Evolutionary conservation across 1,140 invertebrate species (phyloP), one percentile per base, ranked within the genome.

Genomic region (Prorops nasuta): DNA sequence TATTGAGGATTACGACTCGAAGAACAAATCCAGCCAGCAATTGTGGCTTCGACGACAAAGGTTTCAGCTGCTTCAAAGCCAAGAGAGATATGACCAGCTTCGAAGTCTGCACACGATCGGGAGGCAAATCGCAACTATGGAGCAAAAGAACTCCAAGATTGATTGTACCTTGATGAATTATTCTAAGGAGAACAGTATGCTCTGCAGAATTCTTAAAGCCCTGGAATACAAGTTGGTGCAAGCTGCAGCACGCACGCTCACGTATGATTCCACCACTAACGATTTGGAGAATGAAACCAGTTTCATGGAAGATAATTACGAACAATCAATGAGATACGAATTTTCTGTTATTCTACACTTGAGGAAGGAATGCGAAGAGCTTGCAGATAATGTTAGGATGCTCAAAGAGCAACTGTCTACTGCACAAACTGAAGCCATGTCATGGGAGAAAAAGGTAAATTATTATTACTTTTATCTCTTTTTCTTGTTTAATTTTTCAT

Each of bases 401-500:
- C 58, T 88, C 1, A 82, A 82, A 16, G 80, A 83, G 49, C 76
- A 84, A 36, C 67, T 91, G 2, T 73, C 84, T 37, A 78, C 81
- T 24, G 67, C 80, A 22, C 86, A 90, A 63, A 78, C 82, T 28
- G 85, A 91, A 69, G 80, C 81, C 31, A 72, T 91, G 7, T 84
- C 85, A 3, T 92, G 89, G 89, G 86, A 91, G 58, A 87, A 89
- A 60, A 90, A 91, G 74, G 81, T 84, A 49, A 66, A 21, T 56
- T 28, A 19, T 36, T 28, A 8, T 16, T 35, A 37, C 15, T 51
- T 21, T 28, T 19, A 44, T 40, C 20, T 36, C 39, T 40, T 18
- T 15, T 17, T 14, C 32, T 51, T 43, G 18, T 32, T 45, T 14
- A 62, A 40, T 48, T 32, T 17, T 20, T 14, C 4, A 56, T 47